Evolutionary conservation across 2,797 vertebrate genomes (phyloP).

Genomic region (Triplophysa bombifrons): DNA sequence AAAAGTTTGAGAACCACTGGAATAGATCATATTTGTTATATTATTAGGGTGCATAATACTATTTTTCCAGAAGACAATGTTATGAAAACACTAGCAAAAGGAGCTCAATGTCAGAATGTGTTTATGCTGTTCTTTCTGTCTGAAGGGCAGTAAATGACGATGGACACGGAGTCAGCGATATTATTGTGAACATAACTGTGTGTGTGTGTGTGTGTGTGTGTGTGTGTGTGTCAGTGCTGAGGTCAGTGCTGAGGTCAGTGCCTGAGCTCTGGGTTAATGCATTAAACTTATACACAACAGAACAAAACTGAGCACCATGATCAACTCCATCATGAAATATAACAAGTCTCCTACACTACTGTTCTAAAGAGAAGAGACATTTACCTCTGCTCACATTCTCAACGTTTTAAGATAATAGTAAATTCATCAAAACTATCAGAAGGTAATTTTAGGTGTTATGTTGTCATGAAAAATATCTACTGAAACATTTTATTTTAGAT

Average conservation of each 20-base stretch:
- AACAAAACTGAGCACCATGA: constrained; percentile 12
- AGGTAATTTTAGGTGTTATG: too few species aligned
- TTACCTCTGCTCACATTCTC: too few species aligned
- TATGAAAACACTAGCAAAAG: background rate
- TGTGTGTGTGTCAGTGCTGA: background rate
- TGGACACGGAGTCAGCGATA: constrained; percentile 25
- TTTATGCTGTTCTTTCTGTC: constrained; percentile 6
- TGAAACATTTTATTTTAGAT: background rate
- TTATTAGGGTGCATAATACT: background rate
- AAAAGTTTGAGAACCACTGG: too few species aligned
- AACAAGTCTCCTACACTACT: too few species aligned
- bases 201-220: too few species aligned
- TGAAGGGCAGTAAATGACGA: constrained; percentile 40
- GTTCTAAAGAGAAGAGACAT: too few species aligned
- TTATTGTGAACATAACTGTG: constrained; percentile 7
- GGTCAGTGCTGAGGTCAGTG: background rate
- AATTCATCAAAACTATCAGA: too few species aligned
- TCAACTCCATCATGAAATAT: too few species aligned
- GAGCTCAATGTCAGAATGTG: background rate
- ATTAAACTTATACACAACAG: constrained; percentile 18
- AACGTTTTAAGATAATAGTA: too few species aligned
- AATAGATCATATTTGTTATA: background rate
- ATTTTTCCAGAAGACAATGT: background rate
- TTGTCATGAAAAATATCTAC: background rate
- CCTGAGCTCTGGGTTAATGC: constrained; percentile 48